A percentile compares a stretch with the other conserved stretches of the same genome.
Conservation (phyloP, 1,140 invertebrate species). For the Rhopalosiphum padi region DNA sequence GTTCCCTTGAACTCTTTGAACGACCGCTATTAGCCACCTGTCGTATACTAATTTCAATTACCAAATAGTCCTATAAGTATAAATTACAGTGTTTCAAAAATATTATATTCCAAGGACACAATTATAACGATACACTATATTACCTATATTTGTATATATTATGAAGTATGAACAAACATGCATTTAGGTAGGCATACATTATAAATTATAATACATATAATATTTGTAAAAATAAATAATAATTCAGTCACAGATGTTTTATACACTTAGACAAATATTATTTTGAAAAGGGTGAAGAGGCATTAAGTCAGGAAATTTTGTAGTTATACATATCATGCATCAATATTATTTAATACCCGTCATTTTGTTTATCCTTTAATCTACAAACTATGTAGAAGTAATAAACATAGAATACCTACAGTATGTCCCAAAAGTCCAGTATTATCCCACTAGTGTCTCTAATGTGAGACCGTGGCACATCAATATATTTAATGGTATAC, state of each 20-base stretch:
- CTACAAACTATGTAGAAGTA: too few relatives aligned
- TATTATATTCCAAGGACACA: constrained; percentile 38
- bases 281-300: too few relatives aligned
- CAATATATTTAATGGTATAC: too few relatives aligned
- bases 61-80: constrained; percentile 10
- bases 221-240: neutral
- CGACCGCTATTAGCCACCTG: constrained; percentile 12
- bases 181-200: neutral
- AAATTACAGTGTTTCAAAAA: constrained; percentile 23
- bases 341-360: too few relatives aligned
- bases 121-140: neutral
- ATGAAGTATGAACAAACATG: neutral
- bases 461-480: too few relatives aligned
- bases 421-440: too few relatives aligned
- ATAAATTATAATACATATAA: neutral
- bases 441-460: too few relatives aligned
- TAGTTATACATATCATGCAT: too few relatives aligned
- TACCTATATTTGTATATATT: neutral
- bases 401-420: too few relatives aligned
- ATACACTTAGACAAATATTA: neutral
- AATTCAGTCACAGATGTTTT: neutral
- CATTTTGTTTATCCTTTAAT: too few relatives aligned
- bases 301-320: too few relatives aligned
- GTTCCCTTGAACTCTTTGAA: constrained; percentile 8
- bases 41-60: constrained; percentile 16